Evolutionary conservation across 2,113 vertebrate species (phyloP).

Genomic region (Emydocephalus ijimae): DNA sequence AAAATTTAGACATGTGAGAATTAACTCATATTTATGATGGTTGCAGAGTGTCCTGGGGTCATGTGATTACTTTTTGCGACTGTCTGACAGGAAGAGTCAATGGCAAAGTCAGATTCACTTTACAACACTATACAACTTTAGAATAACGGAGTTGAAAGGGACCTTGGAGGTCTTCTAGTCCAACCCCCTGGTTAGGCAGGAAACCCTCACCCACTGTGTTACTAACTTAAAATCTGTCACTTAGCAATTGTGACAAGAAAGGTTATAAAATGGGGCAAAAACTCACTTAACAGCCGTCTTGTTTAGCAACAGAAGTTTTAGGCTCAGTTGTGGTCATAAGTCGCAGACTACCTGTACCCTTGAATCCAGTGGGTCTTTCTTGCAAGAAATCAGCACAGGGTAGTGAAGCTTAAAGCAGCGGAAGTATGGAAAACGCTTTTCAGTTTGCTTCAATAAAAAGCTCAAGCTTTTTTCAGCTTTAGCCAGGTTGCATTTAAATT

Average conservation of each 20-base stretch:
- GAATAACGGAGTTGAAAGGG: too few relatives aligned
- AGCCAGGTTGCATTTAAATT: not conserved
- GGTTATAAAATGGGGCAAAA: not conserved
- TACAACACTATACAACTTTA: too few relatives aligned
- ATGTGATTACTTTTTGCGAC: not conserved
- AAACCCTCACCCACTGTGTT: not conserved
- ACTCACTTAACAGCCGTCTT: not conserved
- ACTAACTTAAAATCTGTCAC: not conserved
- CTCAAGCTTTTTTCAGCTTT: not conserved
- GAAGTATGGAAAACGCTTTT: not conserved
- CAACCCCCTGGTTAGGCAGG: too few relatives aligned
- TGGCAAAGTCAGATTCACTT: not conserved
- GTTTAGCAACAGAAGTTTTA: not conserved
- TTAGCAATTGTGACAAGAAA: not conserved
- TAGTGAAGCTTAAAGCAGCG: not conserved
- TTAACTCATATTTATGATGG: not conserved
- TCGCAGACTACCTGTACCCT: not conserved
- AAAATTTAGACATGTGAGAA: not conserved
- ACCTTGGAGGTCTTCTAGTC: too few relatives aligned
- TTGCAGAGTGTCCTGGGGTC: not conserved
- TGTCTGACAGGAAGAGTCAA: not conserved
- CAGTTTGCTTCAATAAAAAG: not conserved
- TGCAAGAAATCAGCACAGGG: not conserved
- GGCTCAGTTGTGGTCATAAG: not conserved
- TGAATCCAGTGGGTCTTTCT: not conserved